Evolutionary conservation across 2,888 invertebrate species (phyloP).

Genomic region (Rutpela maculata): DNA sequence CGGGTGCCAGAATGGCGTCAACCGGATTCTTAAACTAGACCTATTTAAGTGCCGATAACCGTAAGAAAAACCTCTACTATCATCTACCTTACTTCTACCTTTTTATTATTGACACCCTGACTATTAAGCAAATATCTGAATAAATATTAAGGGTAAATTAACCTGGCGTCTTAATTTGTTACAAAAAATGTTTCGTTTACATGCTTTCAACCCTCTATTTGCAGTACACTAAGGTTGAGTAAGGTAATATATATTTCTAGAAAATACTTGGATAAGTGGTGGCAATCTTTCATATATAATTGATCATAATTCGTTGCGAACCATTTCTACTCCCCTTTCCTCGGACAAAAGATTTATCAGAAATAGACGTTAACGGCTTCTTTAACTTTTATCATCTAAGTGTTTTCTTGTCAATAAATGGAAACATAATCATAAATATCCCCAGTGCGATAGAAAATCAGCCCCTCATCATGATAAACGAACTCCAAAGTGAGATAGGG

Average conservation of each 20-base stretch:
- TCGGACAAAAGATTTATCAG: conserved; percentile 21
- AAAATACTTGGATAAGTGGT: background rate
- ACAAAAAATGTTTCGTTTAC: too few species aligned
- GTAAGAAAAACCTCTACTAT: too few species aligned
- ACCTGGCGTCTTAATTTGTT: too few species aligned
- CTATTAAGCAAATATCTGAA: too few species aligned
- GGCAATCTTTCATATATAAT: background rate
- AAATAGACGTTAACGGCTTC: conserved; percentile 28
- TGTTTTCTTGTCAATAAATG: conserved; percentile 37
- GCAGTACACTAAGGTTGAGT: background rate
- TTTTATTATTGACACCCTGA: too few species aligned
- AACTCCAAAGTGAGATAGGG: conserved; percentile 49
- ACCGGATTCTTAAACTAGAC: too few species aligned
- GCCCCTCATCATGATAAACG: conserved; percentile 47
- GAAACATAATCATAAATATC: conserved; percentile 42
- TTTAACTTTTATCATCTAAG: conserved; percentile 39
- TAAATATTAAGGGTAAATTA: too few species aligned
- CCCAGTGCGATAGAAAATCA: conserved; percentile 14
- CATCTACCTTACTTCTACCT: too few species aligned
- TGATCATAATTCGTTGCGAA: background rate
- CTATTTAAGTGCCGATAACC: too few species aligned
- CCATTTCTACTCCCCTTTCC: background rate
- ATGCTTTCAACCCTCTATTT: too few species aligned
- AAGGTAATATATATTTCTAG: too few species aligned
- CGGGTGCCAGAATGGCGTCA: too few species aligned